A percentile compares a stretch with the other conserved stretches of the same genome.
These are phyloP conservation scores for Cochlearius cochlearius DNA, from an alignment of 2,113 vertebrate genomes.

Conservation along the genomic window DNA sequence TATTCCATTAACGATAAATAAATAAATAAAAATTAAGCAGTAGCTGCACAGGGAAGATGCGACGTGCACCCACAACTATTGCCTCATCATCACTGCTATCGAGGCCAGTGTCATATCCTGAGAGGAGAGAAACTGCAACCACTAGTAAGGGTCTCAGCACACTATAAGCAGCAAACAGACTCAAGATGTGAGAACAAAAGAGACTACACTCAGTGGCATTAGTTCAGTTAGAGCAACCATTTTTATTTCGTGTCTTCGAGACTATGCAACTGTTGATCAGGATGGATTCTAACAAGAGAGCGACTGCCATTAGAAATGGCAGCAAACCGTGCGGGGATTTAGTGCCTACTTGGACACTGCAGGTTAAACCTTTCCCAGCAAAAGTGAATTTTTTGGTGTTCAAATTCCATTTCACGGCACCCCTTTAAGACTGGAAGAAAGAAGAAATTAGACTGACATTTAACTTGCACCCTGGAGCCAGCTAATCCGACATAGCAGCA, in stretches of 20 bases:
- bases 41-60: neutral
- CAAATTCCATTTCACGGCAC: conserved; percentile 28
- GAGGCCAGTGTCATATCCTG: neutral
- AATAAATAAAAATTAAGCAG: neutral
- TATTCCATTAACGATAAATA: neutral
- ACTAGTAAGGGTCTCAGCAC: neutral
- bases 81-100: neutral
- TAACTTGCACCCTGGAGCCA: conserved; percentile 3
- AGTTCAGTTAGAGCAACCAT: conserved; percentile 23
- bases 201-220: neutral
- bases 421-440: conserved; percentile 17
- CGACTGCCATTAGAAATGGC: neutral
- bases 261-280: neutral
- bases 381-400: conserved; percentile 3
- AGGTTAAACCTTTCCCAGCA: neutral
- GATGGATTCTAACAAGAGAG: neutral
- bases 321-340: neutral
- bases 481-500: neutral
- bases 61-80: neutral
- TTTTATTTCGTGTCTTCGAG: neutral
- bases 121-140: conserved; percentile 25
- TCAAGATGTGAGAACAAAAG: conserved; percentile 23
- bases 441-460: conserved; percentile 44
- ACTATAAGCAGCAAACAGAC: conserved; percentile 19
- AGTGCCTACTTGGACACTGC: neutral